Percentiles rank a stretch among this genome's conserved stretches.
Conservation (phyloP, 2,113 vertebrate genomes). For the Corvus cornix region DNA sequence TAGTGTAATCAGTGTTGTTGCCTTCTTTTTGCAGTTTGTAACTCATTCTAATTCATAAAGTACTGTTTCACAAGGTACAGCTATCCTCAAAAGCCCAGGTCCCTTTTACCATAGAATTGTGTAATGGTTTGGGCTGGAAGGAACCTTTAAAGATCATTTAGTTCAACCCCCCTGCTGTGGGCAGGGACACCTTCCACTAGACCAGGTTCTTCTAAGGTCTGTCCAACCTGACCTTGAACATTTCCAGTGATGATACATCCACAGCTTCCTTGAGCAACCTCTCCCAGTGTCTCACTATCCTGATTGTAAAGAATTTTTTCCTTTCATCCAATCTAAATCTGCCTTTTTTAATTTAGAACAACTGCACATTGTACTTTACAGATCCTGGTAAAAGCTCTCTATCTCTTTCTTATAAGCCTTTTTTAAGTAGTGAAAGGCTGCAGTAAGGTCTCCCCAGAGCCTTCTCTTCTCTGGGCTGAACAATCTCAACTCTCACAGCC, state of each 20-base stretch:
- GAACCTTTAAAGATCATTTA: neutral
- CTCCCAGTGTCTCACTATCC: neutral
- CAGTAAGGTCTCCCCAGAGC: neutral
- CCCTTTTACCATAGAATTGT: neutral
- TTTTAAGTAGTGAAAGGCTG: neutral
- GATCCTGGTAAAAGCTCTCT: neutral
- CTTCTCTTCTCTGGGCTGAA: neutral
- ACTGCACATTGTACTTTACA: neutral
- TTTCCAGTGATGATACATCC: neutral
- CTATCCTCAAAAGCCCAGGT: neutral
- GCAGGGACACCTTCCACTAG: neutral
- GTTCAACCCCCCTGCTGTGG: neutral
- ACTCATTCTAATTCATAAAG: neutral
- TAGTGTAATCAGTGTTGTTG: neutral
- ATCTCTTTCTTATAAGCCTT: neutral
- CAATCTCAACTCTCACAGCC: neutral
- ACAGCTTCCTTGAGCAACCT: neutral
- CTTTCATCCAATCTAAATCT: neutral
- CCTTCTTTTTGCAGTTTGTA: neutral
- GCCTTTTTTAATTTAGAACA: neutral
- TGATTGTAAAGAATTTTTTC: neutral
- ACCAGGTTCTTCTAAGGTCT: neutral
- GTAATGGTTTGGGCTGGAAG: neutral
- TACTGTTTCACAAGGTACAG: neutral
- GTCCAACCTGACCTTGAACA: neutral